phyloP scores from a whole-genome alignment of 2,888 invertebrate genomes.

The Dromius quadrimaculatus region DNA sequence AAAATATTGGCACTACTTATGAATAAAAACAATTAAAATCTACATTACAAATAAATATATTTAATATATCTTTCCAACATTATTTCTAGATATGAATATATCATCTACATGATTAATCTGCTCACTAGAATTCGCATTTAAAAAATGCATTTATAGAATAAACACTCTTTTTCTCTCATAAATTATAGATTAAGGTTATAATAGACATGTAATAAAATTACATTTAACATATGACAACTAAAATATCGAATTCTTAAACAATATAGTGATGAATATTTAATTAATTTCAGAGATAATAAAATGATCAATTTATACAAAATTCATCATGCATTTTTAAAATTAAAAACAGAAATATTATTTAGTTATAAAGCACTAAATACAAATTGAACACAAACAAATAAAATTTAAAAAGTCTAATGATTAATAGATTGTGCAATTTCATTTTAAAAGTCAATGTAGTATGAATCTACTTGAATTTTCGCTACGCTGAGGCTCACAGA shows the following conservation, averaged over 20 bases:
- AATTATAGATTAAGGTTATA: slow-evolving; percentile 5
- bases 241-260: neutral
- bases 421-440: too few relatives aligned
- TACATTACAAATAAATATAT: slow-evolving; percentile 44
- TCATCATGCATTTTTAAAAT: too few relatives aligned
- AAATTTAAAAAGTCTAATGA: too few relatives aligned
- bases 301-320: too few relatives aligned
- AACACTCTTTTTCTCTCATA: slow-evolving; percentile 26
- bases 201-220: slow-evolving; percentile 22
- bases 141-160: slow-evolving; percentile 13
- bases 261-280: too few relatives aligned
- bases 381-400: too few relatives aligned
- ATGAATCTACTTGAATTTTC: too few relatives aligned
- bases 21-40: slow-evolving; percentile 12
- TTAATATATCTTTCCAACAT: slow-evolving; percentile 30
- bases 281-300: too few relatives aligned
- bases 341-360: too few relatives aligned
- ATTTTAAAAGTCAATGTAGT: too few relatives aligned
- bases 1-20: slow-evolving; percentile 40
- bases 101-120: slow-evolving; percentile 13
- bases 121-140: slow-evolving; percentile 7
- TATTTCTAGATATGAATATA: slow-evolving; percentile 9
- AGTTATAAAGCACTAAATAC: too few relatives aligned
- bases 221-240: neutral
- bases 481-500: too few relatives aligned